phyloP scores from a whole-genome alignment of 1,140 invertebrate species.

The Microplitis mediator region DNA sequence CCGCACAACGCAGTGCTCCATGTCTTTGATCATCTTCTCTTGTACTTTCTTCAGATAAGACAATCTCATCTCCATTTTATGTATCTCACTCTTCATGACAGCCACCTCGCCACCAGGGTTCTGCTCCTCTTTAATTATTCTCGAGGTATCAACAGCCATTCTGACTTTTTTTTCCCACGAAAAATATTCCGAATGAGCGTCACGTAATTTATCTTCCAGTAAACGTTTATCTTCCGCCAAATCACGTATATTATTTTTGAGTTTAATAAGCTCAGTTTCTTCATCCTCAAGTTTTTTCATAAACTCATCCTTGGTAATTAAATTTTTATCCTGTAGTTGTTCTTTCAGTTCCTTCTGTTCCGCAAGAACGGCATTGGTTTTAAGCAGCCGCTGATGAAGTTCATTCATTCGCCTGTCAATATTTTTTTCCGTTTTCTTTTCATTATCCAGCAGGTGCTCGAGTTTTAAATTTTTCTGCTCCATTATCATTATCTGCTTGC shows the following conservation, averaged over 20 bases:
- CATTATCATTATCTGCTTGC: constrained; percentile 76
- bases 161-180: constrained; percentile 79
- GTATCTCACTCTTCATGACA: constrained; percentile 79
- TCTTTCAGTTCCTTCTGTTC: constrained; percentile 67
- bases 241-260: constrained; percentile 71
- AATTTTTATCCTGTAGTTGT: constrained; percentile 67
- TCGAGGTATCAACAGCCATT: constrained; percentile 71
- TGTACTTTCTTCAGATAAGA: constrained; percentile 73
- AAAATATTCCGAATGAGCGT: constrained; percentile 71
- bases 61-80: constrained; percentile 75
- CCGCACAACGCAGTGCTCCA: constrained; percentile 75
- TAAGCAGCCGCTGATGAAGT: constrained; percentile 66
- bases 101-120: constrained; percentile 72
- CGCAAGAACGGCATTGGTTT: constrained; percentile 67
- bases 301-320: constrained; percentile 65
- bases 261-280: constrained; percentile 68
- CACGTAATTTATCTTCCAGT: constrained; percentile 67
- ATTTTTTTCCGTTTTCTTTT: constrained; percentile 64
- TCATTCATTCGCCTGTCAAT: constrained; percentile 67
- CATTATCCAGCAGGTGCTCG: constrained; percentile 67
- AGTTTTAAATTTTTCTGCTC: constrained; percentile 76
- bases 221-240: constrained; percentile 70
- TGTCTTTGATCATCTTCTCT: constrained; percentile 76
- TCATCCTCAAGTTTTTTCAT: constrained; percentile 64
- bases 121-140: constrained; percentile 69